Conservation (phyloP, 1,140 invertebrate genomes). For the Drosophila subobscura region DNA sequence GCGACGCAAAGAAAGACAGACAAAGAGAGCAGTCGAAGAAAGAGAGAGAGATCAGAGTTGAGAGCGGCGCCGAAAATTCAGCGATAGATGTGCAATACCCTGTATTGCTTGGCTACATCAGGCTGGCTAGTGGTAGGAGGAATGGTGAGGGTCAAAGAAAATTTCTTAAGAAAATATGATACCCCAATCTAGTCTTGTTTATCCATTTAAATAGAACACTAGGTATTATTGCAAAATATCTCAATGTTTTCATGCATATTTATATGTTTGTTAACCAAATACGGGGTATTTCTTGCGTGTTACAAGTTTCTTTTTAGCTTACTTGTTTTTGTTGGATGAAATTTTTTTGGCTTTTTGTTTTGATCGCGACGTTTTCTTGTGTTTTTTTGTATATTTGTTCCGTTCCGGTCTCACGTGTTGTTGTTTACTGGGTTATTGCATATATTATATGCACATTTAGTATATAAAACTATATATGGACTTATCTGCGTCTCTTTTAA, state of each 20-base stretch:
- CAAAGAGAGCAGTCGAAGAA: conserved; percentile 12
- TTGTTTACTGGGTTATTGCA: conserved; percentile 54
- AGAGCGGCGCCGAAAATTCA: conserved; percentile 19
- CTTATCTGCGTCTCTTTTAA: conserved; percentile 54
- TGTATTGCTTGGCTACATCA: not conserved
- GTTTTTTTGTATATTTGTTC: conserved; percentile 53
- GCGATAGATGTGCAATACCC: conserved; percentile 2
- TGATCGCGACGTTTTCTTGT: conserved; percentile 54
- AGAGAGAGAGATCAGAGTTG: conserved; percentile 3
- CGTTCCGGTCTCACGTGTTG: conserved; percentile 42
- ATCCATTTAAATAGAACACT: too few species aligned
- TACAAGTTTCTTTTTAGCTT: not conserved
- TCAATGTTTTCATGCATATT: not conserved
- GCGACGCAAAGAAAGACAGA: conserved; percentile 14
- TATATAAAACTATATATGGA: conserved; percentile 2
- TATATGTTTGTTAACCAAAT: not conserved
- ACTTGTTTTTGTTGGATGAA: conserved; percentile 38
- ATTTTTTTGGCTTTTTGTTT: conserved; percentile 63
- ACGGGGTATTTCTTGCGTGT: conserved; percentile 6
- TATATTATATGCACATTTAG: conserved; percentile 9
- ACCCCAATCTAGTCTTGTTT: too few species aligned
- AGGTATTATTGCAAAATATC: not conserved
- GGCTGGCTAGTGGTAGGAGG: too few species aligned
- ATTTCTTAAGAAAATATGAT: too few species aligned
- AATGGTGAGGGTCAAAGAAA: too few species aligned